Percentiles rank a stretch among this genome's conserved stretches.
Conservation (phyloP, 2,888 invertebrate species). For the Yponomeuta cagnagella region DNA sequence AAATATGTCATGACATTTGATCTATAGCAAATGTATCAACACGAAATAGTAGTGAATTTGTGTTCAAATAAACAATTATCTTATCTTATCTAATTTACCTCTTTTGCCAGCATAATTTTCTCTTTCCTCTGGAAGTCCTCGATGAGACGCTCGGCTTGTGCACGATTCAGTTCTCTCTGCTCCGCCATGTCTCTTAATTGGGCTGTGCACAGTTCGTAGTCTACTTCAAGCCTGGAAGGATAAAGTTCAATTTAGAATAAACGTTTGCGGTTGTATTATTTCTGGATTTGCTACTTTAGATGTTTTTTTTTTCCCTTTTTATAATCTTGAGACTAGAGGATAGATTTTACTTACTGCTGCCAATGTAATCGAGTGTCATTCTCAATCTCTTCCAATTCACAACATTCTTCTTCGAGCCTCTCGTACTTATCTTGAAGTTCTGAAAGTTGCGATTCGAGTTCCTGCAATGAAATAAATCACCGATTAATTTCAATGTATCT, state of each 20-base stretch:
- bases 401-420: slow-evolving; percentile 81
- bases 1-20: no score
- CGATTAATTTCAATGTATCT: no score
- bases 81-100: slow-evolving; percentile 40
- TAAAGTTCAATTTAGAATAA: neutral
- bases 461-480: slow-evolving; percentile 35
- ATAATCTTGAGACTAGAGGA: neutral
- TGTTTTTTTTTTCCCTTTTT: no score
- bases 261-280: no score
- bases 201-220: slow-evolving; percentile 76
- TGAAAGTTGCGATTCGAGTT: slow-evolving; percentile 71
- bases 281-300: no score
- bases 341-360: slow-evolving; percentile 64
- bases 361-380: slow-evolving; percentile 81
- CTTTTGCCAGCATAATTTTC: slow-evolving; percentile 68
- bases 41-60: slow-evolving; percentile 9
- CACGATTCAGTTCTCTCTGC: slow-evolving; percentile 72
- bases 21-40: no score
- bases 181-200: slow-evolving; percentile 76
- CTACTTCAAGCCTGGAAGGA: slow-evolving; percentile 72
- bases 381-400: slow-evolving; percentile 84
- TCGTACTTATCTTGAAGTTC: slow-evolving; percentile 79
- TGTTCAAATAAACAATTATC: no score
- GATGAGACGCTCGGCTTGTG: slow-evolving; percentile 63
- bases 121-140: slow-evolving; percentile 58